These are phyloP conservation scores for Setipinna tenuifilis DNA, from an alignment of 2,797 vertebrate genomes.

Conservation along the genomic window DNA sequence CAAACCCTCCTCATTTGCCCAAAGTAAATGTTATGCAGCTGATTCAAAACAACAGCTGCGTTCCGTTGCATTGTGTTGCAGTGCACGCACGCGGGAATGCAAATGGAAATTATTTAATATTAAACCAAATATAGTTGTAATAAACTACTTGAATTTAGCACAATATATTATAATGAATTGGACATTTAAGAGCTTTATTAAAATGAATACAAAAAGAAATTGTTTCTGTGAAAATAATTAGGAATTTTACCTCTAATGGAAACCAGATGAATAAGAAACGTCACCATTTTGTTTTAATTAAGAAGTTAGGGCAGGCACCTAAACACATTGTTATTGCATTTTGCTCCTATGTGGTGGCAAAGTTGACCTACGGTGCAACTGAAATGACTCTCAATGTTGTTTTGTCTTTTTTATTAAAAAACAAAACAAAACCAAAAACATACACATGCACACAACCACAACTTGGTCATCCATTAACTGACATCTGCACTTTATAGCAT, in stretches of 20 bases:
- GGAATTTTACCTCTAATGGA: slow-evolving; percentile 14
- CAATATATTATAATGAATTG: slow-evolving; percentile 40
- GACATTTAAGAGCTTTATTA: slow-evolving; percentile 35
- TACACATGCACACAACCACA: background rate
- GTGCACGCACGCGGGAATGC: background rate
- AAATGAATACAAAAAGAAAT: slow-evolving; percentile 31
- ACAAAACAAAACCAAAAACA: too few species aligned
- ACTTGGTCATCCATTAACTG: background rate
- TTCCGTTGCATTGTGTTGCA: background rate
- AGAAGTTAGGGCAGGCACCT: background rate
- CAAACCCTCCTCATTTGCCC: background rate
- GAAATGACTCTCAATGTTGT: background rate
- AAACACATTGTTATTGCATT: background rate
- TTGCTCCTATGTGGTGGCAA: background rate
- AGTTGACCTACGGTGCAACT: background rate
- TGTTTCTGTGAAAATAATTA: slow-evolving; percentile 34
- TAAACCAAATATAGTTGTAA: slow-evolving; percentile 36
- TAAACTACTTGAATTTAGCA: slow-evolving; percentile 30
- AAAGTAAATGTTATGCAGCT: background rate
- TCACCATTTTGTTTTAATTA: slow-evolving; percentile 15
- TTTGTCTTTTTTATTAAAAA: background rate
- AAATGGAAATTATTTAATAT: slow-evolving; percentile 21
- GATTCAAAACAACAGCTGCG: slow-evolving; percentile 19
- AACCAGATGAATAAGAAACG: slow-evolving; percentile 30
- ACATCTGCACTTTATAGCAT: background rate